Evolutionary conservation across 2,113 vertebrate genomes (phyloP).

Genomic region (Paramormyrops kingsleyae): DNA sequence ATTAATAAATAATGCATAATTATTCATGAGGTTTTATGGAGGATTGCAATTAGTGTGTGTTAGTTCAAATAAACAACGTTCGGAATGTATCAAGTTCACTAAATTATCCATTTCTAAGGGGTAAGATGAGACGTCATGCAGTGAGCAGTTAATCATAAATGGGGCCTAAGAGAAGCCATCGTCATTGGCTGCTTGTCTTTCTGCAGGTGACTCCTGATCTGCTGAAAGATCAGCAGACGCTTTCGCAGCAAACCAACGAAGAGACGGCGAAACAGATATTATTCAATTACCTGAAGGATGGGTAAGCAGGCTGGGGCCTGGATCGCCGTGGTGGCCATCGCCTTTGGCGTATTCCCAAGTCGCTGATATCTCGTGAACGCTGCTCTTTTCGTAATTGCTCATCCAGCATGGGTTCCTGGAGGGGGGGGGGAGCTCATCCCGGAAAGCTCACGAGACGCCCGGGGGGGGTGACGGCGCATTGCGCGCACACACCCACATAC

Average conservation of each 20-base stretch:
- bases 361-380: background rate
- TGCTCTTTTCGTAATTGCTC: background rate
- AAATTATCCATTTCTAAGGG: background rate
- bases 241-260: constrained; percentile 86
- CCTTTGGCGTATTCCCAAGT: background rate
- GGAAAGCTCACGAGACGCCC: background rate
- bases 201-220: constrained; percentile 88
- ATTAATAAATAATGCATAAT: background rate
- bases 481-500: background rate
- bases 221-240: constrained; percentile 85
- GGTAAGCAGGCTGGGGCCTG: constrained; percentile 55
- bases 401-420: background rate
- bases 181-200: constrained; percentile 14
- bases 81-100: background rate
- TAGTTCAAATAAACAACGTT: background rate
- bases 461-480: background rate
- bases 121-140: no score
- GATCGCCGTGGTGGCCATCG: background rate
- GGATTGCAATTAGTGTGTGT: background rate
- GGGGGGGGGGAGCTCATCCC: background rate
- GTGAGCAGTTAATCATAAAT: background rate
- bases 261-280: constrained; percentile 96
- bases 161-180: background rate
- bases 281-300: constrained; percentile 92
- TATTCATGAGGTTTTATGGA: background rate